Evolutionary conservation across 2,797 vertebrate genomes (phyloP).

Genomic region (Trachops cirrhosus): DNA sequence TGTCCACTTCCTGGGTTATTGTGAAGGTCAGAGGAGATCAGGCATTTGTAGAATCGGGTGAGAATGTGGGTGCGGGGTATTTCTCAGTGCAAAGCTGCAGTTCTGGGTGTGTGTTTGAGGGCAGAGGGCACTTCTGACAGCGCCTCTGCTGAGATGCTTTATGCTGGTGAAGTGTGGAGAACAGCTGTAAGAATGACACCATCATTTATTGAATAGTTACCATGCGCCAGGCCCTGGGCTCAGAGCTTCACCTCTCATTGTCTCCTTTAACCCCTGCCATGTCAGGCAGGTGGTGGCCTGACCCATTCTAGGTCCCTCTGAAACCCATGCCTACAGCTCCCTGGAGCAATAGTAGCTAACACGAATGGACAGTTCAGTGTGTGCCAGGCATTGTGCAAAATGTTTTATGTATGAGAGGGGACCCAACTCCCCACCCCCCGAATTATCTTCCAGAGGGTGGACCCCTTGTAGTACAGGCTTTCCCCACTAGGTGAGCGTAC

Average conservation of each 20-base stretch:
- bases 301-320: neutral
- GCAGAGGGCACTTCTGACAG: neutral
- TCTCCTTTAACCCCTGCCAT: neutral
- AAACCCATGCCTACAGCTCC: neutral
- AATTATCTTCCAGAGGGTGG: neutral
- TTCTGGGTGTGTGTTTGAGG: neutral
- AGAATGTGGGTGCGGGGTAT: neutral
- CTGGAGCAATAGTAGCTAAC: neutral
- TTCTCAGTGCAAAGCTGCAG: neutral
- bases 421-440: no score
- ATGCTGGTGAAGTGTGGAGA: neutral
- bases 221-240: neutral
- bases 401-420: neutral
- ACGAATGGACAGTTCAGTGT: neutral
- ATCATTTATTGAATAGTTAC: neutral
- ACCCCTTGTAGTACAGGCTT: neutral
- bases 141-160: neutral
- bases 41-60: neutral
- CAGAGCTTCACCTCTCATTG: neutral
- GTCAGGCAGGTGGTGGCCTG: neutral
- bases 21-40: neutral
- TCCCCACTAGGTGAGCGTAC: neutral
- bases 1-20: neutral
- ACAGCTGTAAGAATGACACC: neutral
- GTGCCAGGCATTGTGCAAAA: neutral